These are phyloP conservation scores for Siphlonurus alternatus DNA, from an alignment of 2,888 invertebrate species.

Conservation along the genomic window DNA sequence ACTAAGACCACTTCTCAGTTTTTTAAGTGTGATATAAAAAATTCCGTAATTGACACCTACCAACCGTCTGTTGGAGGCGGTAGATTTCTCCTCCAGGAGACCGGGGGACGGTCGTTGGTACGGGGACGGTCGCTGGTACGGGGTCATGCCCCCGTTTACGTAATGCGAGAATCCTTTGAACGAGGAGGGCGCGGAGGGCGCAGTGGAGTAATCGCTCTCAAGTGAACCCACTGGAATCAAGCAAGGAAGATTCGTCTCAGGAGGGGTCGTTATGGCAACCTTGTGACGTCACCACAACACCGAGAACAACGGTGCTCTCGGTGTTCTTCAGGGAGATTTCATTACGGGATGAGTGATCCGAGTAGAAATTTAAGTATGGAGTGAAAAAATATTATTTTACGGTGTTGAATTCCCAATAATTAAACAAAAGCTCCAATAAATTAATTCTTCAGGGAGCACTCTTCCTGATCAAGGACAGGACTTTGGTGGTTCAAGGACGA, in stretches of 20 bases:
- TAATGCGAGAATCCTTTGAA: neutral
- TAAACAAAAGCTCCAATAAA: too few species aligned
- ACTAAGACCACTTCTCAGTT: too few species aligned
- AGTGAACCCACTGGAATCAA: conserved; percentile 1
- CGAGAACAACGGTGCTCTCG: neutral
- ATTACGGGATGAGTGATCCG: too few species aligned
- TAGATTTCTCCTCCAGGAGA: neutral
- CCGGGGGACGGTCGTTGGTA: neutral
- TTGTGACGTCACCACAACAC: too few species aligned
- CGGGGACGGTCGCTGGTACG: neutral
- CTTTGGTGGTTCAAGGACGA: neutral
- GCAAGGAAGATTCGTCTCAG: neutral
- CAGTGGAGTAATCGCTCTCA: neutral
- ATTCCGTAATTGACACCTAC: conserved; percentile 1
- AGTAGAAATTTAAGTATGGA: too few species aligned
- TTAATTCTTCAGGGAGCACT: too few species aligned
- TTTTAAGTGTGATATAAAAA: too few species aligned
- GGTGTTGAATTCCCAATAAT: too few species aligned
- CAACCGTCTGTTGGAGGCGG: conserved; percentile 1
- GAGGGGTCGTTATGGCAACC: neutral
- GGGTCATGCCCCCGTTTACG: neutral
- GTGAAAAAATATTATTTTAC: too few species aligned
- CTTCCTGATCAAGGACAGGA: neutral
- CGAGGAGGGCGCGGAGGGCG: neutral
- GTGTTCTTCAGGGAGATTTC: too few species aligned